A percentile compares a stretch with the other conserved stretches of the same genome.
Conservation (phyloP, 1,140 invertebrate genomes). For the Brachystomella parvula region DNA sequence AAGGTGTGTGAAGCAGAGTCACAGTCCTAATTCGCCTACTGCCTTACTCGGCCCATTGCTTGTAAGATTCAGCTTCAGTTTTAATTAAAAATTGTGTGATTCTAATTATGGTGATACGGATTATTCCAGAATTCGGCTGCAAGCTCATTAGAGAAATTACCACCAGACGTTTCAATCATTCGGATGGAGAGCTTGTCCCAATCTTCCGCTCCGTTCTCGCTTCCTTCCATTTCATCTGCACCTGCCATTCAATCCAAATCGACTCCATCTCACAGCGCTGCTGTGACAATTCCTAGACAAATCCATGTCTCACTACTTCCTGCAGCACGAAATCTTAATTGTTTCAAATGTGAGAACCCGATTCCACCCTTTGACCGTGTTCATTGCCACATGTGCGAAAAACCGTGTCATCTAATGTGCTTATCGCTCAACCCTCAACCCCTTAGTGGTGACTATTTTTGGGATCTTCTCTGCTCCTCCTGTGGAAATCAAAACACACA, state of each 20-base stretch:
- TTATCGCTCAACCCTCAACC: slow-evolving; percentile 18
- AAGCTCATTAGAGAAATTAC: not conserved
- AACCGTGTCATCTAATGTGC: slow-evolving; percentile 25
- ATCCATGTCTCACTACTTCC: slow-evolving; percentile 2
- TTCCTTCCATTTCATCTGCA: not conserved
- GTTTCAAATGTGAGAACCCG: slow-evolving; percentile 22
- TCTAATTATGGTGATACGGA: not conserved
- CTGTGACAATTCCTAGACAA: slow-evolving; percentile 2
- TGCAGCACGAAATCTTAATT: slow-evolving; percentile 7
- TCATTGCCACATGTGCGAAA: slow-evolving; percentile 25
- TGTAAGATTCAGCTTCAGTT: too few species aligned
- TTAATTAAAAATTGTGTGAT: not conserved
- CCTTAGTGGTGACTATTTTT: slow-evolving; percentile 30
- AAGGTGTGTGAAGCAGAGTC: not conserved
- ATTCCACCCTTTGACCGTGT: slow-evolving; percentile 19
- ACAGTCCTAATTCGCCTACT: slow-evolving; percentile 3
- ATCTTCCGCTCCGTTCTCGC: not conserved
- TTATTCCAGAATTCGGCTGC: not conserved
- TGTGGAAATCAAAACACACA: slow-evolving; percentile 28
- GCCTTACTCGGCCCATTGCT: not conserved
- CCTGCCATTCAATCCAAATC: slow-evolving; percentile 5
- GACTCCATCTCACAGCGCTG: not conserved
- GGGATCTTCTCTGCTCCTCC: slow-evolving; percentile 29
- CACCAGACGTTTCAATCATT: not conserved
- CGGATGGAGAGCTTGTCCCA: not conserved